Percentiles rank a stretch among this genome's conserved stretches.
phyloP scores from a whole-genome alignment of 2,888 invertebrate species.

The Ecdyonurus torrentis region DNA sequence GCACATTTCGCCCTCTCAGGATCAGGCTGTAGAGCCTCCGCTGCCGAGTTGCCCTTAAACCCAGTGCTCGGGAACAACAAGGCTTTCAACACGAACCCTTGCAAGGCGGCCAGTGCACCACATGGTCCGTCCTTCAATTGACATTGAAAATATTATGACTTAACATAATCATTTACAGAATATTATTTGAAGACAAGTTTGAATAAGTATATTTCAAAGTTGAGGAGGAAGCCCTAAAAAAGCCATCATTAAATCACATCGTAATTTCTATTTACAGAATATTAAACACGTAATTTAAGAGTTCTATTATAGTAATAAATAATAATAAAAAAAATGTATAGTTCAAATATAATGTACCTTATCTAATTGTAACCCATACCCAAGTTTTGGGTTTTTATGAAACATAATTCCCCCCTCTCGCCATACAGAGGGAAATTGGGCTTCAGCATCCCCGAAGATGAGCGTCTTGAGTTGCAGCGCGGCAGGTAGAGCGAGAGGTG shows the following conservation, averaged over 20 bases:
- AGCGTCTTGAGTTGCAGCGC: neutral
- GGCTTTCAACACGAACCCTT: neutral
- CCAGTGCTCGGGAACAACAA: neutral
- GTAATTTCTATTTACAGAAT: too few relatives aligned
- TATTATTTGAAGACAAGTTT: too few relatives aligned
- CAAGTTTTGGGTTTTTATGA: neutral
- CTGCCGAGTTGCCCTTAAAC: neutral
- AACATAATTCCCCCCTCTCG: neutral
- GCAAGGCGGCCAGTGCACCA: neutral
- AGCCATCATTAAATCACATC: too few relatives aligned
- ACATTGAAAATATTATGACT: too few relatives aligned
- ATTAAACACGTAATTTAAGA: too few relatives aligned
- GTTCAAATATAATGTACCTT: too few relatives aligned
- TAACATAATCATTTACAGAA: too few relatives aligned
- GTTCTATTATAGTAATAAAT: too few relatives aligned
- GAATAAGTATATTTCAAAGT: too few relatives aligned
- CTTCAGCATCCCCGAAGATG: neutral
- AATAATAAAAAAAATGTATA: too few relatives aligned
- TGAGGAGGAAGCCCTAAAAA: too few relatives aligned
- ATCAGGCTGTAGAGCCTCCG: neutral
- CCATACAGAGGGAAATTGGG: neutral
- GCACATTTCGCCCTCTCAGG: constrained; percentile 6
- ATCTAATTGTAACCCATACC: neutral
- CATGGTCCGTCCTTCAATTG: neutral
- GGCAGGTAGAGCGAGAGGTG: neutral